These are phyloP conservation scores for Rhea americana DNA, from an alignment of 2,113 vertebrate genomes.

Conservation along the genomic window DNA sequence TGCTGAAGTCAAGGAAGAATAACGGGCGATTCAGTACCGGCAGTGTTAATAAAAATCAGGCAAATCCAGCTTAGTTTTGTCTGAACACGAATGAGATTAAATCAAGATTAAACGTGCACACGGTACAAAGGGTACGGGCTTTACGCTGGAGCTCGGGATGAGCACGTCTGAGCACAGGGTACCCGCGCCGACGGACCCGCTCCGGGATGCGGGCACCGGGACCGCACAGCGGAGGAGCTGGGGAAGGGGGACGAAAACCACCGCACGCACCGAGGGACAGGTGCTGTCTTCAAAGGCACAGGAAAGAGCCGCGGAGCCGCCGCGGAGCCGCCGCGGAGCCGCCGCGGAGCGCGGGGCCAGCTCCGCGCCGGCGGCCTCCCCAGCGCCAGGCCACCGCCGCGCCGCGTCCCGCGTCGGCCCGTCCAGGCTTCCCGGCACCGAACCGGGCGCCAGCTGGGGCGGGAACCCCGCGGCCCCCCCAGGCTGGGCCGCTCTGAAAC, in stretches of 20 bases:
- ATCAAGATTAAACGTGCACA: constrained; percentile 65
- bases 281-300: background rate
- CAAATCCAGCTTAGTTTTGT: constrained; percentile 70
- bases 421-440: background rate
- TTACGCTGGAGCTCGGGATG: constrained; percentile 46
- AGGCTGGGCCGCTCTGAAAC: background rate
- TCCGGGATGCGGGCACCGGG: constrained; percentile 22
- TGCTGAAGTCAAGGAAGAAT: constrained; percentile 55
- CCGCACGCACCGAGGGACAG: constrained; percentile 25
- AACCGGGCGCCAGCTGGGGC: background rate
- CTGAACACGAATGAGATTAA: constrained; percentile 69
- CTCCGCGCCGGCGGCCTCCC: no score
- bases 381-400: no score
- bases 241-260: constrained; percentile 9
- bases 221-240: background rate
- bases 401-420: no score
- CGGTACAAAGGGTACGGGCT: constrained; percentile 59
- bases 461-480: background rate
- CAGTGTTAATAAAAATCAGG: constrained; percentile 46
- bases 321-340: no score
- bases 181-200: constrained; percentile 26
- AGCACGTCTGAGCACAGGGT: background rate
- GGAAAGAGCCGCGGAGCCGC: no score
- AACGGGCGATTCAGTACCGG: constrained; percentile 62
- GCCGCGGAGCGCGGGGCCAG: no score